Evolutionary conservation across 1,140 invertebrate species (phyloP).

Genomic region (Pseudobourletiella spinata): DNA sequence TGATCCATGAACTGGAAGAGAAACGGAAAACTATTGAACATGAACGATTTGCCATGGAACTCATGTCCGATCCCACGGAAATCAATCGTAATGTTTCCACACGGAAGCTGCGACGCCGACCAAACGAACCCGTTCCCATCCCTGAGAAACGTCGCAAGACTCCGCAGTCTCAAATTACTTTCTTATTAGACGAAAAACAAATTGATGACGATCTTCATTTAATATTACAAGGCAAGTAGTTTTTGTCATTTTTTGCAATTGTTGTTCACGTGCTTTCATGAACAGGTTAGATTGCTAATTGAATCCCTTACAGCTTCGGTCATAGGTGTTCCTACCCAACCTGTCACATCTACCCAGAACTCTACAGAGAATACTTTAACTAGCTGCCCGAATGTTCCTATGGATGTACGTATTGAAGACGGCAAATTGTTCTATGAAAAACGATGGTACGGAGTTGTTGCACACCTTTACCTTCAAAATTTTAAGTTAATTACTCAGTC

Average conservation of each 20-base stretch:
- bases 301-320: neutral
- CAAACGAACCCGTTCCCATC: constrained; percentile 84
- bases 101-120: constrained; percentile 76
- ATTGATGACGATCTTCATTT: constrained; percentile 63
- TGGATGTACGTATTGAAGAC: constrained; percentile 81
- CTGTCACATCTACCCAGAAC: neutral
- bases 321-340: neutral
- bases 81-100: constrained; percentile 58
- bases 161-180: constrained; percentile 71
- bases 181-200: constrained; percentile 77
- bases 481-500: too few species aligned
- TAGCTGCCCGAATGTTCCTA: too few species aligned
- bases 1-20: constrained; percentile 86
- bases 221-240: neutral
- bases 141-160: constrained; percentile 61
- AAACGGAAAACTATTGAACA: constrained; percentile 79
- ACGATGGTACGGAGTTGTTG: too few species aligned
- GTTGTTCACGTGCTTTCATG: too few species aligned
- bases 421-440: constrained; percentile 88
- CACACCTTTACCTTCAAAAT: too few species aligned
- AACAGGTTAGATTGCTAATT: neutral
- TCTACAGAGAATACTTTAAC: too few species aligned
- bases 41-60: constrained; percentile 49
- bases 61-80: constrained; percentile 41
- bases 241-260: too few species aligned